phyloP scores from a whole-genome alignment of 2,113 vertebrate species.

The Tychaedon coryphoeus region DNA sequence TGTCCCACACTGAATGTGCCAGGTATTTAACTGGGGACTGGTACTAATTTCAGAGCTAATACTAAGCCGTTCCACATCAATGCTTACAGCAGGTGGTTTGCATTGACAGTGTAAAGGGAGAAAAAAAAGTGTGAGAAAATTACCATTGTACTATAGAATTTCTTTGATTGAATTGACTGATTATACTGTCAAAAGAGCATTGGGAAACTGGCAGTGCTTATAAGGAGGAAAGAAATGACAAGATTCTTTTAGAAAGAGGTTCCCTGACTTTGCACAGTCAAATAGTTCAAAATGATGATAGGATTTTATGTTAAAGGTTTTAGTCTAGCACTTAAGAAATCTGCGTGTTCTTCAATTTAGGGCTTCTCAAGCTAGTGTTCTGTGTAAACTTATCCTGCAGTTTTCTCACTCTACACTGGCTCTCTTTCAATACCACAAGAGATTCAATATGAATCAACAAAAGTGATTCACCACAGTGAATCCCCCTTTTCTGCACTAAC shows the following conservation, averaged over 20 bases:
- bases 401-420: not conserved
- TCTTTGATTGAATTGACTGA: constrained; percentile 87
- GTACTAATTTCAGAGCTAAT: constrained; percentile 98
- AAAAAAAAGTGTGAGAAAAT: constrained; percentile 78
- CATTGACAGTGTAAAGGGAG: constrained; percentile 78
- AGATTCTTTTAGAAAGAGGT: constrained; percentile 58
- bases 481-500: not conserved
- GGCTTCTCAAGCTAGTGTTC: not conserved
- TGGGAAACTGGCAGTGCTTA: constrained; percentile 66
- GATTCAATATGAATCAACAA: not conserved
- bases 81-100: constrained; percentile 85
- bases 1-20: constrained; percentile 77
- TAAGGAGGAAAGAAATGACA: constrained; percentile 62
- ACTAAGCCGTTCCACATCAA: constrained; percentile 89
- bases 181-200: constrained; percentile 79
- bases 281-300: constrained; percentile 65
- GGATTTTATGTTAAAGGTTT: constrained; percentile 57
- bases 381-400: not conserved
- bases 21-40: constrained; percentile 91
- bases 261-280: constrained; percentile 61
- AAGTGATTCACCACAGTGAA: not conserved
- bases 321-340: constrained; percentile 54
- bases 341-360: constrained; percentile 32
- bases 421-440: not conserved
- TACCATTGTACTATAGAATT: constrained; percentile 86